Evolutionary conservation across 2,113 vertebrate species (phyloP).

Genomic region (Dicaeum eximium): DNA sequence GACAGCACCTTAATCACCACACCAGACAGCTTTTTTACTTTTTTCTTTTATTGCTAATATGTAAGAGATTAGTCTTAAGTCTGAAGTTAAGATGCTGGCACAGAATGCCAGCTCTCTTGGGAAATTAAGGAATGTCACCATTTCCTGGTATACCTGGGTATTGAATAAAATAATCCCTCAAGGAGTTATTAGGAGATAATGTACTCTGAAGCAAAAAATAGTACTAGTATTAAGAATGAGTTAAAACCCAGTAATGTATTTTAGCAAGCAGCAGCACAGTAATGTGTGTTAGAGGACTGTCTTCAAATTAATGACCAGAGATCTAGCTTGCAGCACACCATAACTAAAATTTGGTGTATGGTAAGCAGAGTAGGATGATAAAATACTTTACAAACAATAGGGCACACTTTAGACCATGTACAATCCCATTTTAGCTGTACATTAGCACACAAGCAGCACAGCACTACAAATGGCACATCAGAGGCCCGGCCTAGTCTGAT

Average conservation of each 20-base stretch:
- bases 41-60: not conserved
- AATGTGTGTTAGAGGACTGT: not conserved
- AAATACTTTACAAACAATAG: not conserved
- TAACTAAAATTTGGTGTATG: not conserved
- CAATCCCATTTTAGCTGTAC: not conserved
- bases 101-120: not conserved
- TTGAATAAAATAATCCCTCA: conserved; percentile 24
- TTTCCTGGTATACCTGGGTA: conserved; percentile 2
- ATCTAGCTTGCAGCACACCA: not conserved
- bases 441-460: not conserved
- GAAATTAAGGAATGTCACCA: conserved; percentile 36
- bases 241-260: not conserved
- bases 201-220: conserved; percentile 7
- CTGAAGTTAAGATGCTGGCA: conserved; percentile 20
- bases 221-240: not conserved
- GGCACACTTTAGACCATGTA: not conserved
- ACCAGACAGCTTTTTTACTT: not conserved
- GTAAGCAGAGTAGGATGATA: not conserved
- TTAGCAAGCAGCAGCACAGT: not conserved
- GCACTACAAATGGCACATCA: not conserved
- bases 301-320: not conserved
- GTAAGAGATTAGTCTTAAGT: not conserved
- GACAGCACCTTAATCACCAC: not conserved
- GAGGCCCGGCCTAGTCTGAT: not conserved
- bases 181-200: conserved; percentile 20